Evolutionary conservation across 2,888 invertebrate species (phyloP).

Genomic region (Onchidella celtica): DNA sequence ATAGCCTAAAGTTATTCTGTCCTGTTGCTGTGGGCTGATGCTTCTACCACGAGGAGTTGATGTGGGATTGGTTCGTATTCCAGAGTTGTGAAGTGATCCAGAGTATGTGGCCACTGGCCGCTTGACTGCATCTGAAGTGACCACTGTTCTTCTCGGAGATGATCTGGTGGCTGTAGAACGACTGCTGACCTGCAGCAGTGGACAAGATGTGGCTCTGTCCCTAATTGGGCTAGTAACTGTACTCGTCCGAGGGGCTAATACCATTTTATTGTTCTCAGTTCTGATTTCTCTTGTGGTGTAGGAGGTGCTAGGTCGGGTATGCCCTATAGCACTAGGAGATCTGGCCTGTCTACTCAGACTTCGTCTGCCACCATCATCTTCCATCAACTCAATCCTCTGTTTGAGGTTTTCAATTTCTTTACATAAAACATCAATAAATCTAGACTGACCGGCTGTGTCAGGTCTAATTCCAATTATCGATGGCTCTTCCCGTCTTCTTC

Average conservation of each 20-base stretch:
- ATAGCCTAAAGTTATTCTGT: conserved; percentile 64
- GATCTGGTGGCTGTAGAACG: conserved; percentile 16
- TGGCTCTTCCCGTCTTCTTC: conserved; percentile 22
- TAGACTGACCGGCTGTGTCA: conserved; percentile 50
- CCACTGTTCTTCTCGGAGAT: conserved; percentile 7
- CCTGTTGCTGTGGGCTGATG: neutral
- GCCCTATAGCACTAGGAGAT: conserved; percentile 1
- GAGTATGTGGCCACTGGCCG: neutral
- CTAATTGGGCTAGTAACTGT: neutral
- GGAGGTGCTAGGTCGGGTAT: neutral
- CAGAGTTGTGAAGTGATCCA: no score
- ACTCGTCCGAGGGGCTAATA: conserved; percentile 9
- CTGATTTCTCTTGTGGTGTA: conserved; percentile 28
- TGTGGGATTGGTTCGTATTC: neutral
- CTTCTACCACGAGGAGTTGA: neutral
- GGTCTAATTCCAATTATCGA: neutral
- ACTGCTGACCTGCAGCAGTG: conserved; percentile 25
- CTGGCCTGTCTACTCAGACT: neutral
- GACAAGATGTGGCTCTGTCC: conserved; percentile 35
- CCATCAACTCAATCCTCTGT: conserved; percentile 68
- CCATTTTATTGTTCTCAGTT: conserved; percentile 36
- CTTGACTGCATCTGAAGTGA: neutral
- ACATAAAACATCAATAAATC: conserved; percentile 53
- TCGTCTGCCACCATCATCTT: conserved; percentile 46
- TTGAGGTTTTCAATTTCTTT: conserved; percentile 70